A percentile compares a stretch with the other conserved stretches of the same genome.
Conservation (phyloP, 37 sponge, comb jelly and placozoan genomes). For the Geodia barretti region DNA sequence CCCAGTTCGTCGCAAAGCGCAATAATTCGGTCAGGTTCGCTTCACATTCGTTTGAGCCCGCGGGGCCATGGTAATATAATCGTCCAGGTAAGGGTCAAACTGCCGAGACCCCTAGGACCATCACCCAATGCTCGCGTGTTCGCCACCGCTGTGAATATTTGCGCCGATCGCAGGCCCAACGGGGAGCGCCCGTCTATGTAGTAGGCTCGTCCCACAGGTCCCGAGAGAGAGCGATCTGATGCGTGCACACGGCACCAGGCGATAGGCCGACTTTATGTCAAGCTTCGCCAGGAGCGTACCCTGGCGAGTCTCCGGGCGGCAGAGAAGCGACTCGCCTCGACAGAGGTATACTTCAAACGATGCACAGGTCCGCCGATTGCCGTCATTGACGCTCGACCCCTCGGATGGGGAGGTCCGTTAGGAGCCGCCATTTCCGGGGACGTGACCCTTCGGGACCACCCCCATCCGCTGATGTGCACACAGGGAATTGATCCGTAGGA, state of each 20-base stretch:
- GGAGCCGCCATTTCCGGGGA: conserved; percentile 25
- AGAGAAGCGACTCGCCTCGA: conserved; percentile 4
- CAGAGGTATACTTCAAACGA: conserved; percentile 27
- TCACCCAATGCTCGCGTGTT: conserved; percentile 11
- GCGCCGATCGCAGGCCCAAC: conserved; percentile 29
- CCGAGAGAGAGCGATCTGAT: conserved; percentile 3
- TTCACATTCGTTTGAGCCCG: background rate
- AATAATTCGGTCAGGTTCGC: background rate
- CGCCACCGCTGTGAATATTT: conserved; percentile 35
- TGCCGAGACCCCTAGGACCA: background rate
- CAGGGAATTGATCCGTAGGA: background rate
- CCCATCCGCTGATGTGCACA: conserved; percentile 19
- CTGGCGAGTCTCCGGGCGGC: background rate
- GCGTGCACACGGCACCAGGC: conserved; percentile 21
- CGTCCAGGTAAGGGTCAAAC: background rate
- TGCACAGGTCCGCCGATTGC: background rate
- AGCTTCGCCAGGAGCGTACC: conserved; percentile 18
- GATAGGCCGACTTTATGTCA: conserved; percentile 17
- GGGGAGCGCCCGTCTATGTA: conserved; percentile 9
- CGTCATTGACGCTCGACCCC: conserved; percentile 30
- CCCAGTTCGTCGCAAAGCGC: background rate
- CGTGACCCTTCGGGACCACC: conserved; percentile 31
- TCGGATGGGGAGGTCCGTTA: conserved; percentile 2
- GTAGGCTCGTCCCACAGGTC: background rate
- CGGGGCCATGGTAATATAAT: background rate